Evolutionary conservation across 1,140 invertebrate species (phyloP).

Genomic region (Nylanderia fulva): DNA sequence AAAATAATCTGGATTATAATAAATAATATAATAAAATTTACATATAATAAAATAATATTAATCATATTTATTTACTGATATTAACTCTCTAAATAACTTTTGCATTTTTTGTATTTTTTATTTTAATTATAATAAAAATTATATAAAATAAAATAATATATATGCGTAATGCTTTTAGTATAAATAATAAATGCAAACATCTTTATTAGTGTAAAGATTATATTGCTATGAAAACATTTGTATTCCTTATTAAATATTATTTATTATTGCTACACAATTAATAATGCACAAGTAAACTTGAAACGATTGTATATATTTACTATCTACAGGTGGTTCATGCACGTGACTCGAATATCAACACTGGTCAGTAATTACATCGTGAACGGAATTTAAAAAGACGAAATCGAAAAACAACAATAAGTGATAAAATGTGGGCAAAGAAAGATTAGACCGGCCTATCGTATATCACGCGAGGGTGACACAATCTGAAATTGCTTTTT

Average conservation of each 20-base stretch:
- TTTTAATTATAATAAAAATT: no score
- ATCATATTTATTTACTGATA: neutral
- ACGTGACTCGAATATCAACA: slow-evolving; percentile 20
- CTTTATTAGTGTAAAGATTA: neutral
- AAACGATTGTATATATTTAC: neutral
- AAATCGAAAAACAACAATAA: neutral
- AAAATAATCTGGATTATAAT: no score
- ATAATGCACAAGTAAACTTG: slow-evolving; percentile 14
- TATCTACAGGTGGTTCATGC: slow-evolving; percentile 44
- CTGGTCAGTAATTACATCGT: neutral
- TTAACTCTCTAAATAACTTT: no score
- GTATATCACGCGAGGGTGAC: neutral
- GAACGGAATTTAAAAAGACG: neutral
- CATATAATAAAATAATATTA: neutral
- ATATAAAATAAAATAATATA: no score
- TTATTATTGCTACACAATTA: neutral
- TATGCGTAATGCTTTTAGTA: neutral
- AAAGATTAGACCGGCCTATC: neutral
- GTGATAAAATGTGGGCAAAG: neutral
- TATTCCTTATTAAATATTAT: neutral
- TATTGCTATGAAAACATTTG: neutral
- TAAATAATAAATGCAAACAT: neutral
- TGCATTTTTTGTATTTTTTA: no score
- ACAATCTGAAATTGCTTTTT: slow-evolving; percentile 16
- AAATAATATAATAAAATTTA: no score